These are phyloP conservation scores for Sciaenops ocellatus DNA, from an alignment of 2,797 vertebrate genomes.

Conservation along the genomic window DNA sequence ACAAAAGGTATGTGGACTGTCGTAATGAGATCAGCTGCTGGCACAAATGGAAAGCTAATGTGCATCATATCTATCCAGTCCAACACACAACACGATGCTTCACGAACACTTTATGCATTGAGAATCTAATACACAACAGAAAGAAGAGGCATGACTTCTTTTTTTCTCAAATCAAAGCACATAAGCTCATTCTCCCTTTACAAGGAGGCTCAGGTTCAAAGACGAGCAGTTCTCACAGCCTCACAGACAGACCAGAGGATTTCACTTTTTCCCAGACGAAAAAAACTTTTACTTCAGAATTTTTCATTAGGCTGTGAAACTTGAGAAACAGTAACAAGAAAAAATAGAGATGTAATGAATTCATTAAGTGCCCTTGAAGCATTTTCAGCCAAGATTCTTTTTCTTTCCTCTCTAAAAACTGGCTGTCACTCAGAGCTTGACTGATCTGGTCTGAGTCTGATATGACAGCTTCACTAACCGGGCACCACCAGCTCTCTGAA, in stretches of 20 bases:
- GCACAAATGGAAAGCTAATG: neutral
- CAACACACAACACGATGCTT: conserved; percentile 11
- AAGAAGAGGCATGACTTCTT: neutral
- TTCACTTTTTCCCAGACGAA: neutral
- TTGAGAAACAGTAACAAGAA: neutral
- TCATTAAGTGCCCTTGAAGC: neutral
- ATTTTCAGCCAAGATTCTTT: neutral
- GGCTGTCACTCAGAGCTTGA: conserved; percentile 9
- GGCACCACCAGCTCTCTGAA: neutral
- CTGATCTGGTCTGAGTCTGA: conserved; percentile 10
- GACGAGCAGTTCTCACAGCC: conserved; percentile 3
- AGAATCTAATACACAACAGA: conserved; percentile 19
- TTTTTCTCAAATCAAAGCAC: conserved; percentile 32
- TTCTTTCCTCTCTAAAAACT: neutral
- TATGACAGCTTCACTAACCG: conserved; percentile 10
- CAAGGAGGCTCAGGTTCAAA: conserved; percentile 29
- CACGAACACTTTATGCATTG: neutral
- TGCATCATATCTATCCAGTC: conserved; percentile 16
- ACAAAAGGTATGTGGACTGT: neutral
- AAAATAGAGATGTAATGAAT: neutral
- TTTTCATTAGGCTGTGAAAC: conserved; percentile 8
- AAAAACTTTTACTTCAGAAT: neutral
- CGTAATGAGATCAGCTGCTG: conserved; percentile 19
- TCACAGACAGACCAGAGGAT: neutral
- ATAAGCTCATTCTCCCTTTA: conserved; percentile 23